Evolutionary conservation across 2,797 vertebrate species (phyloP).

Genomic region (Pseudochirops cupreus): DNA sequence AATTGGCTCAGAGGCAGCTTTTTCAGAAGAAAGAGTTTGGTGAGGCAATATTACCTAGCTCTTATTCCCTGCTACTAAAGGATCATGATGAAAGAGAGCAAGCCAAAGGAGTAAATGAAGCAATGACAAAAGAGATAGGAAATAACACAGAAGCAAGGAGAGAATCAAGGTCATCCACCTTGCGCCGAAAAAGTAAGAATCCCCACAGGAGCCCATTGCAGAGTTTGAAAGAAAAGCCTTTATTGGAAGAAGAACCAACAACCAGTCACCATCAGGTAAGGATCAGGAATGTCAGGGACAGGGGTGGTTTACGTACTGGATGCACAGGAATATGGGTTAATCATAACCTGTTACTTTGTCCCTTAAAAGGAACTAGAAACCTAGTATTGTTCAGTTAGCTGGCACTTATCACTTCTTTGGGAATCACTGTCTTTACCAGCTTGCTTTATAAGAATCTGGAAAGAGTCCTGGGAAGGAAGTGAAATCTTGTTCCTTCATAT

Average conservation of each 20-base stretch:
- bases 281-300: slow-evolving; percentile 58
- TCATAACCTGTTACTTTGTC: neutral
- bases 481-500: slow-evolving; percentile 42
- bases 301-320: slow-evolving; percentile 58
- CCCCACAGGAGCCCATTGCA: slow-evolving; percentile 77
- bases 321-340: slow-evolving; percentile 60
- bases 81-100: slow-evolving; percentile 80
- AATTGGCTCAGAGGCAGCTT: slow-evolving; percentile 91
- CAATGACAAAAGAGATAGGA: slow-evolving; percentile 81
- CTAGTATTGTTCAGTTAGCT: neutral
- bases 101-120: slow-evolving; percentile 80
- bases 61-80: slow-evolving; percentile 78
- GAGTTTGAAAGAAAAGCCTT: slow-evolving; percentile 81
- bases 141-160: slow-evolving; percentile 79
- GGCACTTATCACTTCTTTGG: neutral
- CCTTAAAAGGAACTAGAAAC: slow-evolving; percentile 3
- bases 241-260: slow-evolving; percentile 83
- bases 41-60: slow-evolving; percentile 87
- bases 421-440: slow-evolving; percentile 22
- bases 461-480: slow-evolving; percentile 28
- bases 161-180: slow-evolving; percentile 80
- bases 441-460: slow-evolving; percentile 45
- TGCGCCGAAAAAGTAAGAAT: slow-evolving; percentile 80
- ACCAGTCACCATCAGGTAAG: slow-evolving; percentile 87
- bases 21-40: slow-evolving; percentile 93